Evolutionary conservation across 2,797 vertebrate species (phyloP).

Genomic region (Rousettus madagascariensis): DNA sequence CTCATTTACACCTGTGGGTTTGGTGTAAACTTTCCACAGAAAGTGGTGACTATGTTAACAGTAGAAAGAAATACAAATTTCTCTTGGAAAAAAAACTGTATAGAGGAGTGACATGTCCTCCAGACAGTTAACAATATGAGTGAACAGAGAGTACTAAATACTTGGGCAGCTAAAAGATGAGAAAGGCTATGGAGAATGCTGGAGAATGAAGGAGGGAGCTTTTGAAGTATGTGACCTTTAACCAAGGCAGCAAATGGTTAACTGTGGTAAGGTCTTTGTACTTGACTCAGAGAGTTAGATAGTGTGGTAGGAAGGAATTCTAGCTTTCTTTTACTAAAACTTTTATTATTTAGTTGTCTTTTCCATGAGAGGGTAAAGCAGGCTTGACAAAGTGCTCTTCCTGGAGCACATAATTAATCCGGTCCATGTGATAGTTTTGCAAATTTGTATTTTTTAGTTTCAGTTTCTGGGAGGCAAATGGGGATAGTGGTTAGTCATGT

Average conservation of each 20-base stretch:
- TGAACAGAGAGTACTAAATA: not conserved
- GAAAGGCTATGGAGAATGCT: not conserved
- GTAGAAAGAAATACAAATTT: not conserved
- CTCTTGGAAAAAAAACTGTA: not conserved
- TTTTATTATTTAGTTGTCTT: not conserved
- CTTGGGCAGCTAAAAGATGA: no score
- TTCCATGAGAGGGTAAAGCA: not conserved
- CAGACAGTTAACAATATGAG: not conserved
- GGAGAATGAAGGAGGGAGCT: not conserved
- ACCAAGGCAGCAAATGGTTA: not conserved
- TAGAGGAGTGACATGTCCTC: not conserved
- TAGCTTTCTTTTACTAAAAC: not conserved
- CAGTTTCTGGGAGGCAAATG: constrained; percentile 16
- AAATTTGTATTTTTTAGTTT: not conserved
- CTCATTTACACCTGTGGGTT: not conserved
- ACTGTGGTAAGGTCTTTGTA: not conserved
- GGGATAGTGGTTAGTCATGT: constrained; percentile 44
- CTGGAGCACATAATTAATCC: not conserved
- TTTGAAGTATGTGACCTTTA: not conserved
- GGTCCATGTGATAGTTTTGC: not conserved
- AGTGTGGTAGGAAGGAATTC: not conserved
- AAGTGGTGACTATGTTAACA: not conserved
- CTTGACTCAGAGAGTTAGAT: not conserved
- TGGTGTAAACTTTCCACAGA: not conserved
- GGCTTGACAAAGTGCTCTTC: not conserved